Conservation (phyloP, 2,797 vertebrate genomes). For the Xenentodon cancila region DNA sequence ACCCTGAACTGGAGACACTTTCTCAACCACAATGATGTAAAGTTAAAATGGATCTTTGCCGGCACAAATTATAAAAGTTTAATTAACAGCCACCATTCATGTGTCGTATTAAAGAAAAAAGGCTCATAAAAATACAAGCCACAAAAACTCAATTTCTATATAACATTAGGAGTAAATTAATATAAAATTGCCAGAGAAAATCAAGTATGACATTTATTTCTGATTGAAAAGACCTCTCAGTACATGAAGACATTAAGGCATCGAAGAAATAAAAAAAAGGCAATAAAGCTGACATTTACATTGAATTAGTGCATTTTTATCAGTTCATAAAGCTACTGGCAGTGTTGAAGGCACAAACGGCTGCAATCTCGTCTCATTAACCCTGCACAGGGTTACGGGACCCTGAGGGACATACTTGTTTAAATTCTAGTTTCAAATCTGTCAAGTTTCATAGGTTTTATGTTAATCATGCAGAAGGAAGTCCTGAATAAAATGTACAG, state of each 20-base stretch:
- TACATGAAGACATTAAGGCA: slow-evolving; percentile 11
- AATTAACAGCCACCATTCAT: slow-evolving; percentile 15
- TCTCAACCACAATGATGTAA: no score
- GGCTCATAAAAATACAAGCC: slow-evolving; percentile 1
- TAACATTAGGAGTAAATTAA: slow-evolving; percentile 9
- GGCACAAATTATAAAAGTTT: slow-evolving; percentile 25
- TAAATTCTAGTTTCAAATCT: slow-evolving; percentile 4
- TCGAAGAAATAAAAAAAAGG: not conserved
- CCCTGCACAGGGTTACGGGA: slow-evolving; percentile 3
- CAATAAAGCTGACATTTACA: not conserved
- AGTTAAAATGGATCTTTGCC: no score
- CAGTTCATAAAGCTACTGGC: slow-evolving; percentile 17
- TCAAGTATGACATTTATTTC: slow-evolving; percentile 27
- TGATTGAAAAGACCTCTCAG: slow-evolving; percentile 11
- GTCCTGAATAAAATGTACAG: no score
- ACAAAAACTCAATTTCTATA: slow-evolving; percentile 23
- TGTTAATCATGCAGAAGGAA: not conserved
- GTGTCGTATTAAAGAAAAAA: not conserved
- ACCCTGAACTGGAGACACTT: no score
- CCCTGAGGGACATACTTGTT: slow-evolving; percentile 3
- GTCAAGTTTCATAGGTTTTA: not conserved
- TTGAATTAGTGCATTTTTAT: slow-evolving; percentile 24
- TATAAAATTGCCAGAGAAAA: slow-evolving; percentile 19
- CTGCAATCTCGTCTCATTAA: not conserved
- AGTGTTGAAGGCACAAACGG: slow-evolving; percentile 37